phyloP scores from a whole-genome alignment of 2,797 vertebrate species.

The Emydoidea blandingii region DNA sequence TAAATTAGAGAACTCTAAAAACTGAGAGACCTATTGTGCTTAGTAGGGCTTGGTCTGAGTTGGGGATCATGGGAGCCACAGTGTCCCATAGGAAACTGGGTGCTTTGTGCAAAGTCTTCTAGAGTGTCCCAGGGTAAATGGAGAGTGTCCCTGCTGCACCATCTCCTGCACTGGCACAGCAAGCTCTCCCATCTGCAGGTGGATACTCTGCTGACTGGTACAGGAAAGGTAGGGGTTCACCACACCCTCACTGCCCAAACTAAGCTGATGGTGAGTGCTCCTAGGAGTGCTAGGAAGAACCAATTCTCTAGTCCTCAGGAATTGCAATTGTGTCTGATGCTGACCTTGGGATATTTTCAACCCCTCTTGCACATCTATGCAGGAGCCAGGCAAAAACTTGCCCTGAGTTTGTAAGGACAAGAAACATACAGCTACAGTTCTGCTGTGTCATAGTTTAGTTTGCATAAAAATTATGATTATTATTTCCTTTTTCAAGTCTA shows the following conservation, averaged over 20 bases:
- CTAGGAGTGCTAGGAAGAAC: neutral
- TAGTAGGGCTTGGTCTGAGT: neutral
- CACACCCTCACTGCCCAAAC: neutral
- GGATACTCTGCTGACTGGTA: rapidly evolving
- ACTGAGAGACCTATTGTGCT: neutral
- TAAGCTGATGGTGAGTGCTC: neutral
- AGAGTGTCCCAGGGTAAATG: neutral
- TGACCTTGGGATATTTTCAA: neutral
- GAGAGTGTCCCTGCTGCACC: neutral
- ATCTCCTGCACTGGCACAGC: neutral
- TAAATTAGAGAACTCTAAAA: neutral
- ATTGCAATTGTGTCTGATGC: neutral
- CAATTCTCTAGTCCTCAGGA: neutral
- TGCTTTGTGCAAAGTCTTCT: neutral
- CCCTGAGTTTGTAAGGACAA: neutral
- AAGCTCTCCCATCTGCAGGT: neutral
- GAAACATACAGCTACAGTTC: neutral
- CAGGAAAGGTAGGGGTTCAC: neutral
- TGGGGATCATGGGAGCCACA: neutral
- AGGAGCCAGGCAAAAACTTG: neutral
- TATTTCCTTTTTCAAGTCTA: neutral
- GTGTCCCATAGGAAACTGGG: neutral
- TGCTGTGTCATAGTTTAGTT: neutral
- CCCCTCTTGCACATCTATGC: neutral
- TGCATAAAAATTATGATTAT: neutral